Conservation (phyloP, 1,140 invertebrate species). For the Charaxes varanes region DNA sequence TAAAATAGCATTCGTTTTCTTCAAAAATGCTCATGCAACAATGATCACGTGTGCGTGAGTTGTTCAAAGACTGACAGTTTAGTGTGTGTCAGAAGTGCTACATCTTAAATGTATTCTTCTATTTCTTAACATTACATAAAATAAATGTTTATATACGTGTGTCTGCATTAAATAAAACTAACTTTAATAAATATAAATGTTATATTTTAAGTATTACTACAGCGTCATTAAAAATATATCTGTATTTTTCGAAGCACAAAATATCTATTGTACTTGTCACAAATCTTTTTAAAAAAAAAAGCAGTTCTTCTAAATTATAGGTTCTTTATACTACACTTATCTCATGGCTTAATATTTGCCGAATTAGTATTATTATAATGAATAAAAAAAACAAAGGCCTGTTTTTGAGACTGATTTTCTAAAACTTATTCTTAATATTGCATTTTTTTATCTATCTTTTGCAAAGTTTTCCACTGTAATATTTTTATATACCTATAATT, state of each 20-base stretch:
- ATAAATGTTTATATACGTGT: not conserved
- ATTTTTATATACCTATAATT: too few species aligned
- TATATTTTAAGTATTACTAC: slow-evolving; percentile 3
- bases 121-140: not conserved
- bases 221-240: not conserved
- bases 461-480: not conserved
- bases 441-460: not conserved
- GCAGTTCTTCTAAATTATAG: slow-evolving; percentile 1
- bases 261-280: slow-evolving; percentile 2
- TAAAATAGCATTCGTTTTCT: too few species aligned
- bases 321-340: slow-evolving; percentile 7
- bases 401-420: slow-evolving; percentile 75
- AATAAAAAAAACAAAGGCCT: slow-evolving; percentile 68
- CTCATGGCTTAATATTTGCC: slow-evolving; percentile 23
- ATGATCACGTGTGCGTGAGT: slow-evolving; percentile 54
- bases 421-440: slow-evolving; percentile 47
- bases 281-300: not conserved
- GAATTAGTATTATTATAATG: slow-evolving; percentile 40
- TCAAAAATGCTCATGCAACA: slow-evolving; percentile 21
- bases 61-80: slow-evolving; percentile 56
- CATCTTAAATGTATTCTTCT: not conserved
- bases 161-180: not conserved
- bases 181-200: too few species aligned
- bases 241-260: slow-evolving; percentile 10
- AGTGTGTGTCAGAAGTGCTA: slow-evolving; percentile 26